phyloP scores from a whole-genome alignment of 1,140 invertebrate genomes.

The Drosophila sechellia region DNA sequence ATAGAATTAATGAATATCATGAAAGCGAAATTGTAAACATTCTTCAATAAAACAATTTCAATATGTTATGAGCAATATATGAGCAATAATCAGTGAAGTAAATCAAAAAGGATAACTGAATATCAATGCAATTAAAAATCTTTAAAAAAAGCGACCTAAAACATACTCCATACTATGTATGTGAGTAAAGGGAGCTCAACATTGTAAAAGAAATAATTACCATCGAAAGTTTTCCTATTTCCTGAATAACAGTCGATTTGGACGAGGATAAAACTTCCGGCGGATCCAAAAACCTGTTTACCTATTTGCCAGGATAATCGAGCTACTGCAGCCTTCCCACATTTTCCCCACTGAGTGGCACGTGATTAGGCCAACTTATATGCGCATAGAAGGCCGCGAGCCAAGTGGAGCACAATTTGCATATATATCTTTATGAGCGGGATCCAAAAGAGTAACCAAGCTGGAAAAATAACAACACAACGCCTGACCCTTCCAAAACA shows the following conservation, averaged over 20 bases:
- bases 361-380: conserved; percentile 64
- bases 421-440: conserved; percentile 64
- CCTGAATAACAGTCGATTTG: conserved; percentile 17
- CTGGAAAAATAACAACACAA: conserved; percentile 50
- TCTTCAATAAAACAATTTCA: no score
- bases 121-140: neutral
- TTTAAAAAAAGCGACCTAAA: neutral
- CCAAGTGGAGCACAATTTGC: conserved; percentile 71
- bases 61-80: no score
- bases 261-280: neutral
- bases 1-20: no score
- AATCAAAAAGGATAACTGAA: no score
- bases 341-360: conserved; percentile 35
- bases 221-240: conserved; percentile 12
- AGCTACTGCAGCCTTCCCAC: conserved; percentile 4
- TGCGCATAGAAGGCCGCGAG: conserved; percentile 28
- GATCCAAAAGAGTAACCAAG: conserved; percentile 44
- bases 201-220: conserved; percentile 3
- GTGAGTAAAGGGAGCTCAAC: neutral
- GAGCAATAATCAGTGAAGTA: no score
- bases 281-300: conserved; percentile 22
- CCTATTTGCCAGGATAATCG: conserved; percentile 37
- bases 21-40: no score
- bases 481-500: conserved; percentile 3
- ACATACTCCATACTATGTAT: no score